Percentiles rank a stretch among this genome's conserved stretches.
These are phyloP conservation scores for Nansenia antarctica DNA, from an alignment of 2,113 vertebrate species.

Conservation along the genomic window DNA sequence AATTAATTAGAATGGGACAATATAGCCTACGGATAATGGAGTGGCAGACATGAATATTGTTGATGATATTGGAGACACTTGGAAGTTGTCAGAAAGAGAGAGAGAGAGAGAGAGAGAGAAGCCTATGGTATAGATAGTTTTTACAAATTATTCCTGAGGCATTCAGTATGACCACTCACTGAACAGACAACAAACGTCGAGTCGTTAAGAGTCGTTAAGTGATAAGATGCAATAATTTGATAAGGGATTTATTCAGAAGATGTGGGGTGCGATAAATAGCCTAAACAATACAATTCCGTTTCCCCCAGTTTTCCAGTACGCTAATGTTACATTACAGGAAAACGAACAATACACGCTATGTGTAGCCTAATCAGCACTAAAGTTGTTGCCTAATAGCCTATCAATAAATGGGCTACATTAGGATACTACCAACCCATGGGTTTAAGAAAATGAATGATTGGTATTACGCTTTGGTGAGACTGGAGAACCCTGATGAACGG, in stretches of 20 bases:
- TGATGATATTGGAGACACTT: slow-evolving; percentile 18
- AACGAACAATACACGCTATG: too few relatives aligned
- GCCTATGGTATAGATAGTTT: neutral
- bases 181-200: neutral
- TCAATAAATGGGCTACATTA: slow-evolving; percentile 4
- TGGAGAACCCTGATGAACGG: neutral
- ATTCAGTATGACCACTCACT: neutral
- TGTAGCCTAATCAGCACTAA: neutral
- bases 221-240: slow-evolving; percentile 22
- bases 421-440: neutral
- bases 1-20: neutral
- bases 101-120: neutral
- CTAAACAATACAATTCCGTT: neutral
- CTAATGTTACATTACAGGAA: too few relatives aligned
- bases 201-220: neutral
- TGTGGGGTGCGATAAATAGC: too few relatives aligned
- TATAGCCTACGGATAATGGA: neutral
- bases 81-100: slow-evolving; percentile 7
- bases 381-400: slow-evolving; percentile 11
- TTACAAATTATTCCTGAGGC: neutral
- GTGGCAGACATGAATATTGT: slow-evolving; percentile 3
- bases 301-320: too few relatives aligned
- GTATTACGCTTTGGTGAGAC: neutral
- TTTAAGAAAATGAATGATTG: neutral
- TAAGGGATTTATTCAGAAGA: neutral